Evolutionary conservation across 1,140 invertebrate genomes (phyloP).

Genomic region (Littorina saxatilis): DNA sequence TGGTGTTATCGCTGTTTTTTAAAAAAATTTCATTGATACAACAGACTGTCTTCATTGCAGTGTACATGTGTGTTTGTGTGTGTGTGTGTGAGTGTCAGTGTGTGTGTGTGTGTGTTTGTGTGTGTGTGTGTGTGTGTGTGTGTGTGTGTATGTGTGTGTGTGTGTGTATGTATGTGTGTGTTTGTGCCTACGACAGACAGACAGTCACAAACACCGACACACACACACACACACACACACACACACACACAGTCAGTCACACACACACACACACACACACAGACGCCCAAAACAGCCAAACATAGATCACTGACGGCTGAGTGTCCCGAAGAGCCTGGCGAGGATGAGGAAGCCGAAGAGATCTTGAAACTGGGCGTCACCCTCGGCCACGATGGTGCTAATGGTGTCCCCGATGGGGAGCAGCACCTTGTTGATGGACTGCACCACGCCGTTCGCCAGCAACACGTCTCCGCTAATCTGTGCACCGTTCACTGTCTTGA

Average conservation of each 20-base stretch:
- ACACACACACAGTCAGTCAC: neutral
- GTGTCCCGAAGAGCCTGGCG: slow-evolving; percentile 5
- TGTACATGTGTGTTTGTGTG: no score
- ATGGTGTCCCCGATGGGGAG: neutral
- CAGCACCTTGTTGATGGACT: slow-evolving; percentile 25
- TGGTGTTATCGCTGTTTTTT: no score
- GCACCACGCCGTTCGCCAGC: slow-evolving; percentile 30
- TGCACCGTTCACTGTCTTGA: slow-evolving; percentile 28
- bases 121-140: no score
- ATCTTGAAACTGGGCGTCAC: slow-evolving; percentile 15
- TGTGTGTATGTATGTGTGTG: no score
- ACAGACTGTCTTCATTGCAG: no score
- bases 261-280: slow-evolving; percentile 6
- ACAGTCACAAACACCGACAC: neutral
- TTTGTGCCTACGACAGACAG: no score
- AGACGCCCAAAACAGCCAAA: no score
- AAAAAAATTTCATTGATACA: no score
- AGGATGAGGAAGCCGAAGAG: slow-evolving; percentile 22
- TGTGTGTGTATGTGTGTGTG: no score
- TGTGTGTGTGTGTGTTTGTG: no score
- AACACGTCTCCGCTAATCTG: neutral
- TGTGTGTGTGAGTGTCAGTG: no score
- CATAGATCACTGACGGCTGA: slow-evolving; percentile 15
- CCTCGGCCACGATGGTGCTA: slow-evolving; percentile 3
- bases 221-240: neutral